A percentile compares a stretch with the other conserved stretches of the same genome.
Conservation (phyloP, 2,113 vertebrate species). For the Heptranchias perlo region DNA sequence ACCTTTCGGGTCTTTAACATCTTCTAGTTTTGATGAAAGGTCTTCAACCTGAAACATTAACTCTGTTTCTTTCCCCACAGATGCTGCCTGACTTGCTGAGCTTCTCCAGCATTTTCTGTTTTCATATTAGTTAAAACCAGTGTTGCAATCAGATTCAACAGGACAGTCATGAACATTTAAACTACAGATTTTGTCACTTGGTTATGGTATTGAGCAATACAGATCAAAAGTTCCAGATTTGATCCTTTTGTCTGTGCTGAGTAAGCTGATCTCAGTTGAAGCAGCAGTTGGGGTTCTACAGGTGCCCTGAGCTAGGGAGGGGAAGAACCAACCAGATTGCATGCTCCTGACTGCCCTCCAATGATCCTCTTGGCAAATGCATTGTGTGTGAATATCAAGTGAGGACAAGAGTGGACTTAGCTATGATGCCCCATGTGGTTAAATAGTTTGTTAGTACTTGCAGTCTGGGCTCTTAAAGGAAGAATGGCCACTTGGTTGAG, state of each 20-base stretch:
- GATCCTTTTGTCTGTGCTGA: background rate
- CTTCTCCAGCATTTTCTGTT: too few species aligned
- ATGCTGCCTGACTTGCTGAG: too few species aligned
- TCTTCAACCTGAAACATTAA: too few species aligned
- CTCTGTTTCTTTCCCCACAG: too few species aligned
- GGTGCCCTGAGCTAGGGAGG: background rate
- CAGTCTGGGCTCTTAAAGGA: background rate
- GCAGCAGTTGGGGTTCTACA: background rate
- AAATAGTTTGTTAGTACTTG: background rate
- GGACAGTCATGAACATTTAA: background rate
- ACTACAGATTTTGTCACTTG: background rate
- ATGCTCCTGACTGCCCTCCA: background rate
- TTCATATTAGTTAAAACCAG: background rate
- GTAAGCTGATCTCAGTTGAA: background rate
- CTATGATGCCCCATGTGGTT: background rate
- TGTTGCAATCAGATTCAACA: background rate
- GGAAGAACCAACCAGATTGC: background rate
- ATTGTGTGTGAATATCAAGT: background rate
- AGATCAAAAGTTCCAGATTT: background rate
- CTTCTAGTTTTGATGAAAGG: too few species aligned
- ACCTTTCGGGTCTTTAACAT: too few species aligned
- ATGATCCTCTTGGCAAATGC: background rate
- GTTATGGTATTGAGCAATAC: background rate
- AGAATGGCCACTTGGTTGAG: background rate
- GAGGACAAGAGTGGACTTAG: background rate